Evolutionary conservation across 2,797 vertebrate genomes (phyloP), one percentile per base, ranked within the genome.

Genomic region (Leptatherina wallacei): DNA sequence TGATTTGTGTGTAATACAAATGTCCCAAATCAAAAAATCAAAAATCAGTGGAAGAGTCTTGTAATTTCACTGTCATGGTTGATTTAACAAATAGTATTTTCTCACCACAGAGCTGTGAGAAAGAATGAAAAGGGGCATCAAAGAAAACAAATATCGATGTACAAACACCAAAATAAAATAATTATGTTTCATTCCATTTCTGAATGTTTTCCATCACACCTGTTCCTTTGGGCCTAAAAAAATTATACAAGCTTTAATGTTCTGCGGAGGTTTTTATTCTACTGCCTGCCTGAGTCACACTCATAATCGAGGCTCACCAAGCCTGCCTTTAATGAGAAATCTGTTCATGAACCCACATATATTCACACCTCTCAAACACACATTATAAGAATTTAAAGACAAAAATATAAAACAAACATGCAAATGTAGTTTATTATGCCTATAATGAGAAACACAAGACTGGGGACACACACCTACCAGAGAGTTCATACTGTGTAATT

Each of bases 181-280:
- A 49, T 84, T 56, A 35, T 38, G 61, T 73, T 88, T 71, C 62
- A 79, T 18, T 4, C 66, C 49, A n/a, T 51, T 35, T 72, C 32
- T 58, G 30, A 73, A 71, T 66, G 69, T 65, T 75, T 76, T 81
- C 60, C 60, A 69, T 59, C 72, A 56, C 44, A 20, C 61, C 44
- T 65, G 59, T 35, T 59, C 76, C 66, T 83, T 55, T 61, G 71
- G 59, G 33, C 77, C 55, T 35, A 65, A 77, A 84, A 80, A 75
- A 76, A 61, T 63, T 65, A 80, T 63, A 70, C 59, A 83, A 73
- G 78, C 74, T 68, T 47, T 72, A 69, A 56, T 61, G 55, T 61
- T 75, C 55, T 80, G 64, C 70, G 56, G 32, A 86, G 85, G 83
- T 76, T 73, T 68, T 82, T 81, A 85, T 87, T 89, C 84, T 89